phyloP scores from a whole-genome alignment of 1,140 invertebrate genomes.

The Drosophila sp. region DNA sequence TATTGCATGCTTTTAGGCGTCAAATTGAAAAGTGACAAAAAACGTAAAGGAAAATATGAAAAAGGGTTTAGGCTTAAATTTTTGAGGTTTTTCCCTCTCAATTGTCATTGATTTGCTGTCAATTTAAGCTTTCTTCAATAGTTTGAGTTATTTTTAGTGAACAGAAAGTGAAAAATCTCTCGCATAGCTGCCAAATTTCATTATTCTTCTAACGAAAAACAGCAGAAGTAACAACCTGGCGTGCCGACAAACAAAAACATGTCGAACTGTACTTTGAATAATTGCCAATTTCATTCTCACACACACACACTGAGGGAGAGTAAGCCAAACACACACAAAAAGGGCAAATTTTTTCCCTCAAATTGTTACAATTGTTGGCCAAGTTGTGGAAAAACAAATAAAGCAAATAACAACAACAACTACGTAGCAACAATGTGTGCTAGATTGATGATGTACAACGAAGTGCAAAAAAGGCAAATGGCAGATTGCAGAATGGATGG shows the following conservation, averaged over 20 bases:
- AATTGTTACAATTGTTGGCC: slow-evolving; percentile 48
- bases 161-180: not conserved
- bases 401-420: slow-evolving; percentile 41
- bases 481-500: slow-evolving; percentile 27
- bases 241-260: slow-evolving; percentile 43
- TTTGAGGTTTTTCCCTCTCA: not conserved
- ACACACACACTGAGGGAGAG: slow-evolving; percentile 12
- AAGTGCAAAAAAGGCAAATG: slow-evolving; percentile 58
- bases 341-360: slow-evolving; percentile 38
- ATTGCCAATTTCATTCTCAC: slow-evolving; percentile 63
- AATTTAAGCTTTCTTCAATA: slow-evolving; percentile 1
- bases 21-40: slow-evolving; percentile 9
- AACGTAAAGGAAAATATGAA: not conserved
- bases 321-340: slow-evolving; percentile 2
- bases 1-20: slow-evolving; percentile 10
- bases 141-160: not conserved
- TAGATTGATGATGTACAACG: slow-evolving; percentile 68
- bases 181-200: slow-evolving; percentile 49
- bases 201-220: slow-evolving; percentile 48
- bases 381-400: slow-evolving; percentile 14
- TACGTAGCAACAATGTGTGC: slow-evolving; percentile 15
- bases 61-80: not conserved
- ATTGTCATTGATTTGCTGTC: slow-evolving; percentile 8
- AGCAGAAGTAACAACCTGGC: slow-evolving; percentile 34
- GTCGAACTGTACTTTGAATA: slow-evolving; percentile 67